Percentiles rank a stretch among this genome's conserved stretches.
phyloP scores from a whole-genome alignment of 2,797 vertebrate species.

The Aplochiton taeniatus region DNA sequence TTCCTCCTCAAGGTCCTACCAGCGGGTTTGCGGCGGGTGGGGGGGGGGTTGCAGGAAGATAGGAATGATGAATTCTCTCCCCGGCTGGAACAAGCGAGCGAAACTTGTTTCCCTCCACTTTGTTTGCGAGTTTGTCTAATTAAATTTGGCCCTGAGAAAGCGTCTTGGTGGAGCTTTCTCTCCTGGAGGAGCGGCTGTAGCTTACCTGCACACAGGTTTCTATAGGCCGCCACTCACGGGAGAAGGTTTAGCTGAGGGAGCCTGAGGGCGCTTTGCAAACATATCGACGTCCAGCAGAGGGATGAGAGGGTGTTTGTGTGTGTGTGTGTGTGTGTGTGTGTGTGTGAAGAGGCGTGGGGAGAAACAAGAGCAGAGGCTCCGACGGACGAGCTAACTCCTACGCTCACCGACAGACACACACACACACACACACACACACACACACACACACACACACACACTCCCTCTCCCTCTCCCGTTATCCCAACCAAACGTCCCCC shows the following conservation, averaged over 20 bases:
- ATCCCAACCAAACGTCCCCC: no score
- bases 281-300: no score
- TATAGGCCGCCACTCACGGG: conserved; percentile 9
- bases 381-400: conserved; percentile 34
- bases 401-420: conserved; percentile 17
- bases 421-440: background rate
- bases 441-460: conserved; percentile 11
- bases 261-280: no score
- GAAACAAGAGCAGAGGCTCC: background rate
- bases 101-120: conserved; percentile 27
- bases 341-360: background rate
- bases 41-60: no score
- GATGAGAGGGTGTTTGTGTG: conserved; percentile 1
- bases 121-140: conserved; percentile 33
- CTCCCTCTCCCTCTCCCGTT: conserved; percentile 35
- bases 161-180: background rate
- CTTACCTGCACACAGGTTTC: background rate
- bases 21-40: no score
- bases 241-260: background rate
- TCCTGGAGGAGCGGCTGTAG: conserved; percentile 22
- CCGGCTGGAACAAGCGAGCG: conserved; percentile 26
- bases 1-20: no score
- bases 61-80: conserved; percentile 44
- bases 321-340: conserved; percentile 1
- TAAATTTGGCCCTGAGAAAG: conserved; percentile 18